Conservation (phyloP, 2,113 vertebrate genomes). For the Phalacrocorax brasilianus region DNA sequence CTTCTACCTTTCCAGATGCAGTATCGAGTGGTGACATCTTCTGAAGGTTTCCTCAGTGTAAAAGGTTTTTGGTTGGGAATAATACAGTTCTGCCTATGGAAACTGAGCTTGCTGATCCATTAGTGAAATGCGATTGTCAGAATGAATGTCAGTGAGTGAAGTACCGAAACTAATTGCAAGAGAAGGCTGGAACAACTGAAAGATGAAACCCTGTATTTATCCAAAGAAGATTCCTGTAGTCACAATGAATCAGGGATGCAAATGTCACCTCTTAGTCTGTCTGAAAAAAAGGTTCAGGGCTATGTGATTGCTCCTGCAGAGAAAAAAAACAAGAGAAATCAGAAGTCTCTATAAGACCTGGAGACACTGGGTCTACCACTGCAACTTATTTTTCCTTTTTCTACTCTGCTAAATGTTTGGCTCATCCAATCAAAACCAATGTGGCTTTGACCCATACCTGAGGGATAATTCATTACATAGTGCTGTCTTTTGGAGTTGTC, state of each 20-base stretch:
- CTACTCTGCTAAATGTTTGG: neutral
- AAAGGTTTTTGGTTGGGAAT: neutral
- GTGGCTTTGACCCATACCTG: neutral
- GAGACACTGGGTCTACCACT: neutral
- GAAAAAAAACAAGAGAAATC: neutral
- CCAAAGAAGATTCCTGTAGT: constrained; percentile 26
- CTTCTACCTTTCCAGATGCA: neutral
- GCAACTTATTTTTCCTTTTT: neutral
- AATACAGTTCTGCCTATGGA: neutral
- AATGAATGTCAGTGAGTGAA: neutral
- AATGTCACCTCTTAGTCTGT: neutral
- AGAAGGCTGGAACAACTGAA: constrained; percentile 42
- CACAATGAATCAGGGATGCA: neutral
- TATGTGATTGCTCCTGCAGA: neutral
- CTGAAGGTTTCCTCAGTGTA: neutral
- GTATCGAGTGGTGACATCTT: neutral
- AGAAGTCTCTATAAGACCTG: neutral
- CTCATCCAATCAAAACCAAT: neutral
- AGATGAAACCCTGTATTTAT: constrained; percentile 57
- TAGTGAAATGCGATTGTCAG: constrained; percentile 1
- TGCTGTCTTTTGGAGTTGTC: neutral
- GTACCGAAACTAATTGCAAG: constrained; percentile 30
- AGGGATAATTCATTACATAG: neutral
- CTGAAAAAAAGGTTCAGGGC: neutral
- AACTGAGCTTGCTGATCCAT: neutral